Percentiles rank a stretch among this genome's conserved stretches.
phyloP scores from a whole-genome alignment of 2,113 vertebrate genomes.

The Odontesthes bonariensis region DNA sequence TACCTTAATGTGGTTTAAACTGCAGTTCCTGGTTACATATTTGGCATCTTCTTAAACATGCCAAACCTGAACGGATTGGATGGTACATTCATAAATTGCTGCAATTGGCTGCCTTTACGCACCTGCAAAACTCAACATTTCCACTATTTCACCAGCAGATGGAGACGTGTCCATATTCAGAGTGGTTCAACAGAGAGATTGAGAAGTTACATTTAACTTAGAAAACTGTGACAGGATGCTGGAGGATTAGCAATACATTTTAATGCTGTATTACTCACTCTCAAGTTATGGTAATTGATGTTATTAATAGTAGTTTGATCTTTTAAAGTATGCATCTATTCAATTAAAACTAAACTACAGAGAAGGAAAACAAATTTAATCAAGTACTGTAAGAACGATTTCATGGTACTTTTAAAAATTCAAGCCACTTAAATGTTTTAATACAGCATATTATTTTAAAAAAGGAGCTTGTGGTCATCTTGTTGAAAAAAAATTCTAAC shows the following conservation, averaged over 20 bases:
- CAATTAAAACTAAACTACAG: neutral
- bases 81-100: neutral
- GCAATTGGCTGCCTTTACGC: slow-evolving; percentile 31
- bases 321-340: neutral
- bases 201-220: neutral
- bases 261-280: neutral
- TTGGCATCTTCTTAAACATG: neutral
- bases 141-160: slow-evolving; percentile 55
- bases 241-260: neutral
- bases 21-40: neutral
- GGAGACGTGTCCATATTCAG: slow-evolving; percentile 38
- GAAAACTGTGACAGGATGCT: neutral
- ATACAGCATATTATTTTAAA: neutral
- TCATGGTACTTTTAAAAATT: neutral
- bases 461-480: too few relatives aligned
- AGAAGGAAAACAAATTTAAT: too few relatives aligned
- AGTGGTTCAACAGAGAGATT: neutral
- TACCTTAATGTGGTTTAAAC: neutral
- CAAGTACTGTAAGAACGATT: too few relatives aligned
- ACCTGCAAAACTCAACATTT: slow-evolving; percentile 45
- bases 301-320: too few relatives aligned
- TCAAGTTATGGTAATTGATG: too few relatives aligned
- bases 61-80: neutral
- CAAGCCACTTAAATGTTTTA: neutral
- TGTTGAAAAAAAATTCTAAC: too few relatives aligned